A percentile compares a stretch with the other conserved stretches of the same genome.
phyloP scores from a whole-genome alignment of 2,797 vertebrate species.

The Poecilia velifera region DNA sequence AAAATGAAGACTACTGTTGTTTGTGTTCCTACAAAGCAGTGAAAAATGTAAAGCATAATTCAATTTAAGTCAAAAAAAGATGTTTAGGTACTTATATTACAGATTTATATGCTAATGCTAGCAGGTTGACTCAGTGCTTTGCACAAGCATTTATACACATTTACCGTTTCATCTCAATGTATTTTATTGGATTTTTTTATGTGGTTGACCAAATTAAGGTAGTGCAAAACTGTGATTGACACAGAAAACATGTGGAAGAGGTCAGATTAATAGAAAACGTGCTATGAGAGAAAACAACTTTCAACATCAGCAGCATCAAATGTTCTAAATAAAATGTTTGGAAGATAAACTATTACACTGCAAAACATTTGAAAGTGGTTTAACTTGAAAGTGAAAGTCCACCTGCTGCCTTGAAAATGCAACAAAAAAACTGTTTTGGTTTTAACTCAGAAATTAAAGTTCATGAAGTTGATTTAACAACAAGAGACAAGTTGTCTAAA shows the following conservation, averaged over 20 bases:
- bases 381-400: too few species aligned
- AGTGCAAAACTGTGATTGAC: not conserved
- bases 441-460: too few species aligned
- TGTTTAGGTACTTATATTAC: conserved; percentile 36
- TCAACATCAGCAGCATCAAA: not conserved
- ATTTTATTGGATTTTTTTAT: not conserved
- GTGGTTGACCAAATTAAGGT: not conserved
- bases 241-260: not conserved
- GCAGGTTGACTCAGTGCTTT: not conserved
- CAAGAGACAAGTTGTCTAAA: too few species aligned
- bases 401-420: too few species aligned
- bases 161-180: not conserved
- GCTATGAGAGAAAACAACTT: not conserved
- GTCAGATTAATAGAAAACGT: not conserved
- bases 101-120: not conserved
- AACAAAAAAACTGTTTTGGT: too few species aligned
- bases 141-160: not conserved
- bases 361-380: too few species aligned
- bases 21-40: conserved; percentile 59
- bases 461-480: too few species aligned
- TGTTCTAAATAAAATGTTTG: too few species aligned
- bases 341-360: too few species aligned
- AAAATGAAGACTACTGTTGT: conserved; percentile 45
- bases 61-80: conserved; percentile 65
- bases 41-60: conserved; percentile 61